Percentiles rank a stretch among this genome's conserved stretches.
Conservation (phyloP, 2,113 vertebrate genomes). For the Pavo muticus region DNA sequence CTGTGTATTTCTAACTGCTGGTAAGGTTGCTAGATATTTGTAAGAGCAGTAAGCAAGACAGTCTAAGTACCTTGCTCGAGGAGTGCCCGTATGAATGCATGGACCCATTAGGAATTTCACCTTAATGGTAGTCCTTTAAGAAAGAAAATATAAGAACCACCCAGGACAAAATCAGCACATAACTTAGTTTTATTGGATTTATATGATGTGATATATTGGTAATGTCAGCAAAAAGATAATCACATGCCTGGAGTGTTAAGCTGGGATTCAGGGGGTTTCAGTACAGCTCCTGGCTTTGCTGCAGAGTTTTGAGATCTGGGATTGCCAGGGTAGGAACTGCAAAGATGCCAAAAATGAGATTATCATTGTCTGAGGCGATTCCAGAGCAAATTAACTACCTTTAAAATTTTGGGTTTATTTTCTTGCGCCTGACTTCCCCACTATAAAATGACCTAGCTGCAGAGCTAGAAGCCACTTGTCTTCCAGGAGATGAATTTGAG, state of each 20-base stretch:
- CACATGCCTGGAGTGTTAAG: accelerated
- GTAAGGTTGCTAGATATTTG: background rate
- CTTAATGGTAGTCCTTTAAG: background rate
- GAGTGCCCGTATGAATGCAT: background rate
- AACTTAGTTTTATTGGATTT: background rate
- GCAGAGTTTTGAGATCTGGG: background rate
- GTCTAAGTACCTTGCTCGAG: background rate
- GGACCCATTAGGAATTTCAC: background rate
- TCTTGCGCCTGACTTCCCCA: background rate
- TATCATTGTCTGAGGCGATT: background rate
- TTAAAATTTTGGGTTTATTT: background rate
- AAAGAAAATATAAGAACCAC: background rate
- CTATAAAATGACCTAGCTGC: background rate
- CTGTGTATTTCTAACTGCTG: background rate
- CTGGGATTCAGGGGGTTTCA: accelerated
- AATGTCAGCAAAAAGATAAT: background rate
- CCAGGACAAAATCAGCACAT: background rate
- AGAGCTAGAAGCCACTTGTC: background rate
- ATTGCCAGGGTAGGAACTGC: background rate
- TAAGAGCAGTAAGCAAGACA: background rate
- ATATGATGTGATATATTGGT: background rate
- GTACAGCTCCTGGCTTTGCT: background rate
- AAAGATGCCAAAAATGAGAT: background rate
- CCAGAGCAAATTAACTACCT: background rate
- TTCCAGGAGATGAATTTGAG: background rate